phyloP scores from a whole-genome alignment of 30 jellyfish, hydroid and myxozoan species.

The Hydractinia echinata region DNA sequence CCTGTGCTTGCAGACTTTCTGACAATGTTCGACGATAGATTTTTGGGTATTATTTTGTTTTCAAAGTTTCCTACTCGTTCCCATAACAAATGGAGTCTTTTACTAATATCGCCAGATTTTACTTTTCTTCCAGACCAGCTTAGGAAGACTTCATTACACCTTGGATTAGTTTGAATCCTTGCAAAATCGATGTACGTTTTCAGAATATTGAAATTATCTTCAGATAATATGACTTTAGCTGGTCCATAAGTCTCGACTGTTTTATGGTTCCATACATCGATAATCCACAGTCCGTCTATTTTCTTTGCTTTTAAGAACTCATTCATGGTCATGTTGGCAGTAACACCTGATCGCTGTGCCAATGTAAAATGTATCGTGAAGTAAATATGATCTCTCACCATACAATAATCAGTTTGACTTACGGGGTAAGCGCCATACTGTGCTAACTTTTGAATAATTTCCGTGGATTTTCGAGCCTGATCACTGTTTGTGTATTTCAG shows the following conservation, averaged over 20 bases:
- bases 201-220: background rate
- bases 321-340: conserved; percentile 12
- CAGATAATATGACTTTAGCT: background rate
- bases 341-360: conserved; percentile 12
- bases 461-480: no score
- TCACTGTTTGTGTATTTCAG: background rate
- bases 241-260: conserved; percentile 15
- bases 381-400: conserved; percentile 1
- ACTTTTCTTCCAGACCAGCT: conserved; percentile 19
- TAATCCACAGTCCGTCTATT: background rate
- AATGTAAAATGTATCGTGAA: background rate
- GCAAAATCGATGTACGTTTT: conserved; percentile 10
- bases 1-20: conserved; percentile 20
- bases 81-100: conserved; percentile 21
- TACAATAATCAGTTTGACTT: background rate
- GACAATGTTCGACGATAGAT: conserved; percentile 9
- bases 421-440: background rate
- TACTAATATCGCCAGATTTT: background rate
- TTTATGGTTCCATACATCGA: conserved; percentile 22
- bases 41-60: conserved; percentile 1
- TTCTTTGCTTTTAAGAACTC: background rate
- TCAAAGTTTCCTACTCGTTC: conserved; percentile 12
- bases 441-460: no score
- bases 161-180: conserved; percentile 11
- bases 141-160: background rate